Conservation (phyloP, 2,113 vertebrate genomes). For the Clarias batrachus region DNA sequence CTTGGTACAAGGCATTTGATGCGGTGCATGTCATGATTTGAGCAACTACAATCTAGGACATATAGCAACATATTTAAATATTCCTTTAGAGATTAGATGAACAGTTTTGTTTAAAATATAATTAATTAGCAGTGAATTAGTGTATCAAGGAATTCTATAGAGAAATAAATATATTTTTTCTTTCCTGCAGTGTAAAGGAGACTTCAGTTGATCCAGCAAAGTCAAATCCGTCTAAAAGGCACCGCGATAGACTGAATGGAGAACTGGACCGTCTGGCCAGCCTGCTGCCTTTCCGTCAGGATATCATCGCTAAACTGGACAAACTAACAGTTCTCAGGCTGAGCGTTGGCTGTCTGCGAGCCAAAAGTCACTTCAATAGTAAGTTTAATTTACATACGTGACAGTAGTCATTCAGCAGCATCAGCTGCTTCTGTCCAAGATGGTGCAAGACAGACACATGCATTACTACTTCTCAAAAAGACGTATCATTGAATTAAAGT, state of each 20-base stretch:
- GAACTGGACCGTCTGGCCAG: conserved; percentile 82
- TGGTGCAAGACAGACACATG: neutral
- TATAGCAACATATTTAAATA: too few relatives aligned
- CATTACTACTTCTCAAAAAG: neutral
- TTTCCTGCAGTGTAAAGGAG: conserved; percentile 70
- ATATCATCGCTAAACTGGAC: conserved; percentile 83
- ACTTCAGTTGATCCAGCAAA: conserved; percentile 76
- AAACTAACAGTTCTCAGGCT: conserved; percentile 85
- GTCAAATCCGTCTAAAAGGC: conserved; percentile 85
- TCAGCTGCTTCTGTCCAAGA: neutral
- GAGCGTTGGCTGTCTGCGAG: conserved; percentile 84
- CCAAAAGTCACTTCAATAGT: conserved; percentile 86
- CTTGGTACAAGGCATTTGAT: too few relatives aligned
- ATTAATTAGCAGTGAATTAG: too few relatives aligned
- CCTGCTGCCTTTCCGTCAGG: conserved; percentile 81
- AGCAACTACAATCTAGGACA: too few relatives aligned
- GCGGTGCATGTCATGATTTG: too few relatives aligned
- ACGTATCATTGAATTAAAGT: neutral
- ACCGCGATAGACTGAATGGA: conserved; percentile 81
- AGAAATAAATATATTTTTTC: neutral
- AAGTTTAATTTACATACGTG: conserved; percentile 44
- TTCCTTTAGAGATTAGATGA: too few relatives aligned
- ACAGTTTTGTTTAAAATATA: too few relatives aligned
- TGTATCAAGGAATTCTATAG: too few relatives aligned
- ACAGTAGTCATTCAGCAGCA: neutral